Percentiles rank a stretch among this genome's conserved stretches.
Conservation (phyloP, 2,888 invertebrate genomes). For the Stenchaetothrips biformis region DNA sequence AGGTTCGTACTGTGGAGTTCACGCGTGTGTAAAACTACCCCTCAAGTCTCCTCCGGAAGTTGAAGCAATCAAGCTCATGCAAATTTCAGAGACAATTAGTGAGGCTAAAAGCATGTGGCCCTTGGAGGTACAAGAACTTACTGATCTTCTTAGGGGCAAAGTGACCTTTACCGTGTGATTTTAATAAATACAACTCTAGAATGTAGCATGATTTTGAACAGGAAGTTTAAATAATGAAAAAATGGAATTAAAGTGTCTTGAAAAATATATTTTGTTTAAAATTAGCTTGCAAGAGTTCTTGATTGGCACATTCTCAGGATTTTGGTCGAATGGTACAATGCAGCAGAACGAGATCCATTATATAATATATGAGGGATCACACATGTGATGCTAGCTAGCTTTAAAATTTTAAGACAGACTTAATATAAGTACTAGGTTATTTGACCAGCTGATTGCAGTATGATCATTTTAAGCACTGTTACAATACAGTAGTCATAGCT, state of each 20-base stretch:
- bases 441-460: too few relatives aligned
- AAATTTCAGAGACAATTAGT: slow-evolving; percentile 29
- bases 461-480: too few relatives aligned
- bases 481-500: too few relatives aligned
- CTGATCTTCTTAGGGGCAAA: slow-evolving; percentile 25
- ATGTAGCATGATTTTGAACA: background rate
- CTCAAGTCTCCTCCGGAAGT: background rate
- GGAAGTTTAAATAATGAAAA: background rate
- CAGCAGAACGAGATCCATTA: background rate
- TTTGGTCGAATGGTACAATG: slow-evolving; percentile 5
- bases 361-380: too few relatives aligned
- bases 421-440: too few relatives aligned
- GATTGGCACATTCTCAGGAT: slow-evolving; percentile 9
- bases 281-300: too few relatives aligned
- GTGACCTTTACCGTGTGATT: background rate
- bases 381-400: too few relatives aligned
- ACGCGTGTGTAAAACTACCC: background rate
- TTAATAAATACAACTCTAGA: background rate
- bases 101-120: slow-evolving; percentile 35
- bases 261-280: background rate
- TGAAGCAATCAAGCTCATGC: background rate
- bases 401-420: too few relatives aligned
- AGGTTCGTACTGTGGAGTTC: background rate
- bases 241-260: background rate
- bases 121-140: slow-evolving; percentile 36